Percentiles rank a stretch among this genome's conserved stretches.
These are phyloP conservation scores for Helogale parvula DNA, from an alignment of 2,113 vertebrate species.

Conservation along the genomic window DNA sequence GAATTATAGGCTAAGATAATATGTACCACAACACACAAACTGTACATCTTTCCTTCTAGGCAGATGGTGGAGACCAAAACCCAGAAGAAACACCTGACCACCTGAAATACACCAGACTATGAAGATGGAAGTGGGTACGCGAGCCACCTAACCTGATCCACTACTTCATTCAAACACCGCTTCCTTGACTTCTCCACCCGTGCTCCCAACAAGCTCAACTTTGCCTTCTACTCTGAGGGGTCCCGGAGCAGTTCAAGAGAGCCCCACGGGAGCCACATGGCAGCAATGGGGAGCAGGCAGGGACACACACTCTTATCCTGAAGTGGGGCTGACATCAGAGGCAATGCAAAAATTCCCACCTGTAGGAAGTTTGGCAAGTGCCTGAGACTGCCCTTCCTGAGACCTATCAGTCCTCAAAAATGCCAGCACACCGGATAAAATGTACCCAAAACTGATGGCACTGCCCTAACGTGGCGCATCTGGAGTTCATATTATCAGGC, in stretches of 20 bases:
- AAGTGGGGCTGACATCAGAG: constrained; percentile 51
- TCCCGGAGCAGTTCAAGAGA: background rate
- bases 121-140: background rate
- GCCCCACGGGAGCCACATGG: constrained; percentile 61
- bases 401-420: background rate
- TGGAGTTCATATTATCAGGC: background rate
- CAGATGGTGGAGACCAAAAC: background rate
- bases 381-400: background rate
- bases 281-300: background rate
- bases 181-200: background rate
- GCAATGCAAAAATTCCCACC: background rate
- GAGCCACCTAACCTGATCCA: background rate
- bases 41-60: background rate
- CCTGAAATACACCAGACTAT: background rate
- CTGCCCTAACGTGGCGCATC: background rate
- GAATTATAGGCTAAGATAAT: background rate
- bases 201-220: background rate
- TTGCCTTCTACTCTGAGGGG: background rate
- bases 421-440: background rate
- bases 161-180: background rate
- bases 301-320: background rate
- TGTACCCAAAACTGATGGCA: background rate
- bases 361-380: background rate
- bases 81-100: background rate
- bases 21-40: background rate